Evolutionary conservation across 1,140 invertebrate genomes (phyloP).

Genomic region (Coboldia fuscipes): DNA sequence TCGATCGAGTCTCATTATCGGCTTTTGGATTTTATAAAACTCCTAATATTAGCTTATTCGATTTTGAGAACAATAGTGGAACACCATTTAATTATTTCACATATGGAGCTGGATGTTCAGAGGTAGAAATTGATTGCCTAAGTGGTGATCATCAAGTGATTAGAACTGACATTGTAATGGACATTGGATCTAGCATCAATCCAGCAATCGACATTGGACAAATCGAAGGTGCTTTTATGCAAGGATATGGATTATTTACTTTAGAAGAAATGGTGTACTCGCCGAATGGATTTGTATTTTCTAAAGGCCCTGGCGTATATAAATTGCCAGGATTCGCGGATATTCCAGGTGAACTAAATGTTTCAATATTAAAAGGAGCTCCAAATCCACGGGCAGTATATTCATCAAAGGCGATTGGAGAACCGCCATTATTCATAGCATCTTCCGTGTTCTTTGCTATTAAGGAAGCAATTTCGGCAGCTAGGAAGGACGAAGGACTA

Average conservation of each 20-base stretch:
- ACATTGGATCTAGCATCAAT: conserved; percentile 75
- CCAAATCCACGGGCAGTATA: conserved; percentile 78
- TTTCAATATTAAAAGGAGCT: conserved; percentile 68
- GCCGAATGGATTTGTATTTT: conserved; percentile 56
- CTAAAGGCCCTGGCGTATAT: conserved; percentile 71
- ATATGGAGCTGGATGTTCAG: conserved; percentile 53
- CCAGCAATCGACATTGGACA: conserved; percentile 93
- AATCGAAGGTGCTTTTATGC: conserved; percentile 83
- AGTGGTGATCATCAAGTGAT: conserved; percentile 75
- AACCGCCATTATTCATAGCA: conserved; percentile 82
- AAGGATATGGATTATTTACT: conserved; percentile 82
- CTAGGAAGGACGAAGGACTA: conserved; percentile 43
- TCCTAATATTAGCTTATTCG: conserved; percentile 57
- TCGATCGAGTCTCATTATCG: conserved; percentile 58
- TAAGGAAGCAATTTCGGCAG: conserved; percentile 65
- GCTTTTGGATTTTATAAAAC: conserved; percentile 70
- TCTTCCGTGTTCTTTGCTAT: conserved; percentile 76
- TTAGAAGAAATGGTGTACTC: conserved; percentile 77
- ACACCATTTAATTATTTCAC: conserved; percentile 61
- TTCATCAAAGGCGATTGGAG: conserved; percentile 92
- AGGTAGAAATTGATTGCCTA: conserved; percentile 74
- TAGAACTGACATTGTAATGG: conserved; percentile 87
- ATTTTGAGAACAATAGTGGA: conserved; percentile 47
- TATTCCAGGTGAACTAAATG: conserved; percentile 81
- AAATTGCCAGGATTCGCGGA: conserved; percentile 82